Base-by-base conservation (phyloP, 1,140 invertebrate species). In the Cydia fagiglandana region DNA sequence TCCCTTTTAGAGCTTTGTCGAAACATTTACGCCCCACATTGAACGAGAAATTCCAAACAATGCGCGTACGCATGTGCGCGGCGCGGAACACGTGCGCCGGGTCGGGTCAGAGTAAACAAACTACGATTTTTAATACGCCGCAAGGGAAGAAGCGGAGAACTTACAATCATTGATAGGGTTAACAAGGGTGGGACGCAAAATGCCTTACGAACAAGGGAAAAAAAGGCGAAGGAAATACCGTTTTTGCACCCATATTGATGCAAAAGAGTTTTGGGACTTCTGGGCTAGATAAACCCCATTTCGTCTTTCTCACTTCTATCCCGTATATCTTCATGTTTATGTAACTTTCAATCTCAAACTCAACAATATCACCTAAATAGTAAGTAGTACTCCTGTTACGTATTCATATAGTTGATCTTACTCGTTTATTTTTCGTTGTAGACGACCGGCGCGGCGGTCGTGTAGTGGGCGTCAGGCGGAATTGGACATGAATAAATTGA, bases 1-100 rank as follows among this genome's bases (percentile, higher is more conserved):
- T 88, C 89, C 87, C 87, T 90, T 91, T 87, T 87, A 86, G 83
- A 84, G 86, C 84, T 87, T 91, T 89, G 91, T 92, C 88, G 89
- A 91, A 92, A 92, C 91, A 91, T 92, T 92, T 92, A 92, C 86
- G 89, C 84, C 84, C 86, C 82, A 91, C 86, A 91, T 91, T 90
- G 85, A 86, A 91, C 82, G 88, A 89, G 89, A 91, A 90, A 90
- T 91, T 87, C 86, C 85, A 87, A 91, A 92, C 91, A 91, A 92
- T 90, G 78, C 73, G 41, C 61, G 56, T 45, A 84, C 82, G 84
- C 89, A 86, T 88, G 83, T 86, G 86, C 78, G 78, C 81, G 73
- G 74, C 77, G 75, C 80, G 77, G 84, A 86, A 89, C 91, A 91
- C 90, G 90, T 91, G 91, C 86, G 86, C 84, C 78, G 56, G 83